phyloP scores from a whole-genome alignment of 2,888 invertebrate genomes.

The Cheilosia urbana region DNA sequence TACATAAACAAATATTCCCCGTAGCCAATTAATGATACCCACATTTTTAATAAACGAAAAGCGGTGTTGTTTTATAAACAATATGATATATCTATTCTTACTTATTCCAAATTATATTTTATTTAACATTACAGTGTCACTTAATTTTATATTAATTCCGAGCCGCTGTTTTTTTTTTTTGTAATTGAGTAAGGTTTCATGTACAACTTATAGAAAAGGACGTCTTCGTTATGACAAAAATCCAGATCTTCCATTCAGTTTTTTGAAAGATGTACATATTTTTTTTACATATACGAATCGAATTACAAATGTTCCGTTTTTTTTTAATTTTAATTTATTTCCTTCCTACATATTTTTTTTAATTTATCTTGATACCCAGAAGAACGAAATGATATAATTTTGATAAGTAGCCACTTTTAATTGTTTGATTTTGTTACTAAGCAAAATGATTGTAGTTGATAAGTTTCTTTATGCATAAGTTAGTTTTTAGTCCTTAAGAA shows the following conservation, averaged over 20 bases:
- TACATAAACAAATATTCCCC: slow-evolving; percentile 7
- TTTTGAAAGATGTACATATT: slow-evolving; percentile 34
- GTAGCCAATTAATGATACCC: slow-evolving; percentile 21
- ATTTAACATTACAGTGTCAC: slow-evolving; percentile 14
- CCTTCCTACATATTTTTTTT: slow-evolving; percentile 24
- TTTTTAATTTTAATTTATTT: slow-evolving; percentile 45
- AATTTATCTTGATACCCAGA: slow-evolving; percentile 58
- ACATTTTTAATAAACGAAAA: neutral
- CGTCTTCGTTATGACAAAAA: slow-evolving; percentile 26
- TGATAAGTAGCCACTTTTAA: slow-evolving; percentile 34
- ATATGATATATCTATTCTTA: slow-evolving; percentile 28
- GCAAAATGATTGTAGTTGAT: slow-evolving; percentile 4
- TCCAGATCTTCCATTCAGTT: slow-evolving; percentile 68
- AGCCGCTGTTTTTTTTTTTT: slow-evolving; percentile 30
- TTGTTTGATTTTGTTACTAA: slow-evolving; percentile 25
- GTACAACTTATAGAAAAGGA: slow-evolving; percentile 42
- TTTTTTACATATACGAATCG: slow-evolving; percentile 47
- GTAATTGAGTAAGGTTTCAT: slow-evolving; percentile 1
- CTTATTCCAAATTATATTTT: slow-evolving; percentile 46
- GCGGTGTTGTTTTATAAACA: slow-evolving; percentile 59
- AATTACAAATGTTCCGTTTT: slow-evolving; percentile 25
- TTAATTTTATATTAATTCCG: slow-evolving; percentile 25
- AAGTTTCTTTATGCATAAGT: neutral
- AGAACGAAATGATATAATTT: slow-evolving; percentile 65
- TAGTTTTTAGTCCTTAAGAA: slow-evolving; percentile 31